These are phyloP conservation scores for Gymnosoma rotundatum DNA, from an alignment of 2,888 invertebrate species.

Conservation along the genomic window DNA sequence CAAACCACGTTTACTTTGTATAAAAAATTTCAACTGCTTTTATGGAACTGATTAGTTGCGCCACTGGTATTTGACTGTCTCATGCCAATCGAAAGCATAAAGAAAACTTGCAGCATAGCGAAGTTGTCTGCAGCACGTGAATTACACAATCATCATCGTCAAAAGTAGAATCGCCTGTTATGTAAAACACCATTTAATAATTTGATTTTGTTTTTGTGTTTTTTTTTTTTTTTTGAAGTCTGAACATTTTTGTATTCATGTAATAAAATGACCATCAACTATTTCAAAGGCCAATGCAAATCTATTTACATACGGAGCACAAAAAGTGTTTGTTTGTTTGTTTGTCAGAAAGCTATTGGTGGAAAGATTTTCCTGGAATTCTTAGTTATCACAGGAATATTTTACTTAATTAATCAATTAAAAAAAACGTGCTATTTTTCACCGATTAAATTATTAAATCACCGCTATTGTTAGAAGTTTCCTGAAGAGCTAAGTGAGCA, in stretches of 20 bases:
- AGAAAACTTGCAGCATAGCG: slow-evolving; percentile 51
- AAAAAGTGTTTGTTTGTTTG: too few species aligned
- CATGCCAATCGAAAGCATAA: slow-evolving; percentile 41
- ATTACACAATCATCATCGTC: slow-evolving; percentile 16
- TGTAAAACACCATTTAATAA: slow-evolving; percentile 4
- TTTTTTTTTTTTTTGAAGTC: neutral
- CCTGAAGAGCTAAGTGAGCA: too few species aligned
- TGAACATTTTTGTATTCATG: neutral
- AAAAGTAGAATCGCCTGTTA: slow-evolving; percentile 22
- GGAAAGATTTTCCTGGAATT: too few species aligned
- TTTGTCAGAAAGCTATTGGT: too few species aligned
- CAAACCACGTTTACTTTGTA: too few species aligned
- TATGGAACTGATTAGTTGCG: slow-evolving; percentile 45
- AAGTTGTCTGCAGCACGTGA: slow-evolving; percentile 46
- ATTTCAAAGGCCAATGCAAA: neutral
- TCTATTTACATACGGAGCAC: neutral
- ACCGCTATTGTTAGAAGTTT: too few species aligned
- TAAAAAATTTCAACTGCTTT: neutral
- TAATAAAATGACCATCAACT: neutral
- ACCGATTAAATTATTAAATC: too few species aligned
- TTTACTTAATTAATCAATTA: too few species aligned
- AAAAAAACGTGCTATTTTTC: too few species aligned
- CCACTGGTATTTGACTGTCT: slow-evolving; percentile 39
- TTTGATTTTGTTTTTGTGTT: neutral
- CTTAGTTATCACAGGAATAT: too few species aligned